Conservation (phyloP, 1,140 invertebrate genomes). For the Ylistrum balloti region DNA sequence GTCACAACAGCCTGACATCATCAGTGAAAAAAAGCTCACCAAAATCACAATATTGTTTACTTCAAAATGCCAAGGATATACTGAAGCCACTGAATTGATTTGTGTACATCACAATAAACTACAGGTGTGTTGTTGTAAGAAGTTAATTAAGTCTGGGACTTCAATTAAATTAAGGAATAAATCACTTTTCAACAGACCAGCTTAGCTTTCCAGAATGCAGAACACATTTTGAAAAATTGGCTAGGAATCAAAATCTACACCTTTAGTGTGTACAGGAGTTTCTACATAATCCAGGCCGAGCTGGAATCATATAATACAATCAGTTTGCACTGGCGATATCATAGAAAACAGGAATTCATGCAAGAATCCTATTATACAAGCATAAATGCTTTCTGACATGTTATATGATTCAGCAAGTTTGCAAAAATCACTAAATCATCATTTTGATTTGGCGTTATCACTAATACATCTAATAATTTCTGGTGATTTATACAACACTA, state of each 20-base stretch:
- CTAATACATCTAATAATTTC: not conserved
- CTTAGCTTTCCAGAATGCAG: not conserved
- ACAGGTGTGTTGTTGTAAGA: not conserved
- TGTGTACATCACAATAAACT: not conserved
- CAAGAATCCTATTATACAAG: not conserved
- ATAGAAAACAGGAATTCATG: not conserved
- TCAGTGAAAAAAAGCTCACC: not conserved
- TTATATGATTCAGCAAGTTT: not conserved
- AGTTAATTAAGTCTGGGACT: not conserved
- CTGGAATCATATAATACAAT: not conserved
- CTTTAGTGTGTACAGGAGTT: not conserved
- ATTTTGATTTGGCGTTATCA: not conserved
- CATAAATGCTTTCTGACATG: not conserved
- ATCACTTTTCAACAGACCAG: not conserved
- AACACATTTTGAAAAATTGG: not conserved
- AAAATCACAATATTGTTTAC: not conserved
- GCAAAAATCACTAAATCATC: not conserved
- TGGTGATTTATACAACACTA: not conserved
- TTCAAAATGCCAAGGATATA: not conserved
- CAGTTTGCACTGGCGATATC: not conserved
- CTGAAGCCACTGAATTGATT: not conserved
- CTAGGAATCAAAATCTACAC: conserved; percentile 32
- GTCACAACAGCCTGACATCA: not conserved
- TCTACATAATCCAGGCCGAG: not conserved
- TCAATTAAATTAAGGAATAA: not conserved